These are phyloP conservation scores for Nyctibius bracteatus DNA, from an alignment of 2,113 vertebrate species.

Conservation along the genomic window DNA sequence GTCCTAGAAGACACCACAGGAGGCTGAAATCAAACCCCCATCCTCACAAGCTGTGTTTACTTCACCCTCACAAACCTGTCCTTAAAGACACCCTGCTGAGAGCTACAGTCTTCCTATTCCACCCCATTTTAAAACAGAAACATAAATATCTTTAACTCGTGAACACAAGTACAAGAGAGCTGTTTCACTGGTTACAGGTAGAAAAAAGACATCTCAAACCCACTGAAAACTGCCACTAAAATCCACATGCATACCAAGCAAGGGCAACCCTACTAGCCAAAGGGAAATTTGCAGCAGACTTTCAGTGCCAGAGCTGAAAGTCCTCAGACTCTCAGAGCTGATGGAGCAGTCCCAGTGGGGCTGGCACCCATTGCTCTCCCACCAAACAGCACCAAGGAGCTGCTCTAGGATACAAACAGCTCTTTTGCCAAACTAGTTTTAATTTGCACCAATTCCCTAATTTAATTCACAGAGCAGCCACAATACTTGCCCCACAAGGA, in stretches of 20 bases:
- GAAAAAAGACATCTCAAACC: not conserved
- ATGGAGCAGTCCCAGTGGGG: not conserved
- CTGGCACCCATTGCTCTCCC: not conserved
- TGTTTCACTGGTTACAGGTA: not conserved
- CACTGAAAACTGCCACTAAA: not conserved
- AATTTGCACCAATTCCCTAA: not conserved
- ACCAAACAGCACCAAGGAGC: not conserved
- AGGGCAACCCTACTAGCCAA: not conserved
- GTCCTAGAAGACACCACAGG: not conserved
- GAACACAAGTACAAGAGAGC: not conserved
- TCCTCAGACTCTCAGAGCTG: fast-evolving
- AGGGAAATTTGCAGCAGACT: not conserved
- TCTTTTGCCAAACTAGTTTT: not conserved
- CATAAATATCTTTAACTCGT: not conserved
- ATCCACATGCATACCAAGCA: not conserved
- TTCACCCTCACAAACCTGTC: not conserved
- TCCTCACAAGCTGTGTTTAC: not conserved
- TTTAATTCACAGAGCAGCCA: not conserved
- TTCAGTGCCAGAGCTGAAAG: not conserved
- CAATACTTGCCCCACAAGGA: not conserved
- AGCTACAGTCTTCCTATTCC: not conserved
- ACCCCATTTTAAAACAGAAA: not conserved
- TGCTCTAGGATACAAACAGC: not conserved
- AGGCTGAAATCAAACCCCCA: not conserved
- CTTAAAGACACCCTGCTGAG: not conserved